phyloP scores from a whole-genome alignment of 2,888 invertebrate genomes.

The Apoda limacodes region DNA sequence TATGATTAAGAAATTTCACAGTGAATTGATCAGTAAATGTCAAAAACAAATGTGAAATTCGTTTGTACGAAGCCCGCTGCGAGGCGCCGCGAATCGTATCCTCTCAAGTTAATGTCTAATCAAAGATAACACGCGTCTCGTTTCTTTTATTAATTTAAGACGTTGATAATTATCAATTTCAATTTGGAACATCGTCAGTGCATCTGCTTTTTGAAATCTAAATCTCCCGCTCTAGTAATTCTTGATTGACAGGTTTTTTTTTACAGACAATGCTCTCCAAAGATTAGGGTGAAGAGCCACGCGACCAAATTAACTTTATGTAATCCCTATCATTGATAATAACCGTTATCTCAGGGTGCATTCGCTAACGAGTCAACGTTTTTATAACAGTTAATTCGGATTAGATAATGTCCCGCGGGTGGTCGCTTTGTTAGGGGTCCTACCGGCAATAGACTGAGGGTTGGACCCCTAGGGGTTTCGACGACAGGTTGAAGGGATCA shows the following conservation, averaged over 20 bases:
- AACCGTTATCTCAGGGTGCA: slow-evolving; percentile 45
- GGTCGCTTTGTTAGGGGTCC: slow-evolving; percentile 28
- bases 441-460: slow-evolving; percentile 23
- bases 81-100: no score
- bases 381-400: slow-evolving; percentile 61
- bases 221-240: slow-evolving; percentile 31
- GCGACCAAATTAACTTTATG: slow-evolving; percentile 62
- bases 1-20: no score
- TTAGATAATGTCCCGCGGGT: slow-evolving; percentile 64
- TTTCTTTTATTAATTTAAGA: no score
- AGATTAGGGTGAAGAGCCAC: slow-evolving; percentile 36
- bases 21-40: no score
- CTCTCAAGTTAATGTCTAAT: no score
- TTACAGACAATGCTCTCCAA: slow-evolving; percentile 24
- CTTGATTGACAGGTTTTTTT: slow-evolving; percentile 41
- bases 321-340: slow-evolving; percentile 47
- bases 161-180: slow-evolving; percentile 24
- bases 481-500: slow-evolving; percentile 40
- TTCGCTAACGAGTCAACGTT: slow-evolving; percentile 42
- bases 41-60: no score
- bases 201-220: slow-evolving; percentile 18
- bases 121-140: no score
- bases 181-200: slow-evolving; percentile 19
- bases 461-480: slow-evolving; percentile 28
- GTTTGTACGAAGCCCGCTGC: no score